phyloP scores from a whole-genome alignment of 1,140 invertebrate species.

The Pachyrhynchus sulphureomaculatus region DNA sequence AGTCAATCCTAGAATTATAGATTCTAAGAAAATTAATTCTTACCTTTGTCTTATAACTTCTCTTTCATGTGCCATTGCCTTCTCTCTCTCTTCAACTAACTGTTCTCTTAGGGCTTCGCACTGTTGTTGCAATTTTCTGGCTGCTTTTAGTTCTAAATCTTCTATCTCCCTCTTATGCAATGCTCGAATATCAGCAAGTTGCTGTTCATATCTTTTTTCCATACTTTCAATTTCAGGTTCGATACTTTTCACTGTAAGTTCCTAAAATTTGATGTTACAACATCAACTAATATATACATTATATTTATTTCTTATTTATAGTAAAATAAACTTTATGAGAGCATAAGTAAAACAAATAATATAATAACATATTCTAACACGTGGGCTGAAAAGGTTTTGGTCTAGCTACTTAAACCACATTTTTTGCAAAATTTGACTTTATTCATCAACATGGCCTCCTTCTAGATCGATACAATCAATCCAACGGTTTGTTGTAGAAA shows the following conservation, averaged over 20 bases:
- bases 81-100: conserved; percentile 54
- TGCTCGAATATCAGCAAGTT: conserved; percentile 59
- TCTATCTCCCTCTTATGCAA: conserved; percentile 62
- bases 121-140: conserved; percentile 58
- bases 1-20: too few relatives aligned
- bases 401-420: too few relatives aligned
- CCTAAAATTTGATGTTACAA: conserved; percentile 48
- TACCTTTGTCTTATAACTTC: conserved; percentile 47
- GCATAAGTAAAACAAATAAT: too few relatives aligned
- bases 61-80: conserved; percentile 56
- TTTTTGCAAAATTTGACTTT: too few relatives aligned
- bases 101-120: conserved; percentile 54
- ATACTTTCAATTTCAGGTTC: conserved; percentile 70
- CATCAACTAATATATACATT: not conserved
- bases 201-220: conserved; percentile 62
- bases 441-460: too few relatives aligned
- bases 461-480: too few relatives aligned
- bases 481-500: too few relatives aligned
- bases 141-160: conserved; percentile 58
- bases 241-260: conserved; percentile 71
- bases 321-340: too few relatives aligned
- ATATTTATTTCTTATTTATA: too few relatives aligned
- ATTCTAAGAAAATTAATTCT: too few relatives aligned
- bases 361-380: too few relatives aligned
- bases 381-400: too few relatives aligned